Base-by-base conservation (phyloP, 92 coral and sea anemone genomes). In the Zoanthus sociatus region DNA sequence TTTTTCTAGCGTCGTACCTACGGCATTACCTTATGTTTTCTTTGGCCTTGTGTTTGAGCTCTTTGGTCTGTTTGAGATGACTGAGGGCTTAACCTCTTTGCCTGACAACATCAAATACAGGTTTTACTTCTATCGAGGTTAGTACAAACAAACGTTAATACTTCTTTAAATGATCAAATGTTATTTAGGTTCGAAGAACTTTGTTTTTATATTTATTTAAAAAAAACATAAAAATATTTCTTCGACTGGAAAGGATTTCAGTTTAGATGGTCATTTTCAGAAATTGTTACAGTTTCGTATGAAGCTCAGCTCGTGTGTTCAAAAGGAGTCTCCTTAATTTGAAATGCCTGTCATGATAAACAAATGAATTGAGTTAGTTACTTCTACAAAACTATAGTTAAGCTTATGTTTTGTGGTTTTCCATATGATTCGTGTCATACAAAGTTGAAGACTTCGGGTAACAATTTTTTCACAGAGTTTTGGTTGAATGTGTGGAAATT, bases 81-180 rank as follows among this genome's bases (percentile, higher is more conserved):
- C 15, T 60, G 61, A 64, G 13, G n/a, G 74, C 11, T 37, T 46
- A 44, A 18, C n/a, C 66, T 64, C 47, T 21, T 12, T 45, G 7
- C 60, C 30, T n/a, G 12, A 6, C 75, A 30, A 18, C 51, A 53
- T 20, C 4, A 47, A 7, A 32, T 33, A 79, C 16, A 64, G 42
- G 73, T 18, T 44, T 6, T 64, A 64, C 51, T 32, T 60, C 20
- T 81, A 81, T 37, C 60, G 74, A 66, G 85, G 85, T 81, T 81
- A 63, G 85, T 81, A 30, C 14, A 9, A 26, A 69, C 11, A 81
- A 79, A 79, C 84, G 84, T 78, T 78, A 78, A 77, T 77, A 26
- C 54, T 61, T 56, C 72, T 79, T 64, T 81, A 48, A 81, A 77
- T 21, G 53, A 48, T 9, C 85, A 81, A 64, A 81, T 63, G 75